Evolutionary conservation across 2,113 vertebrate species (phyloP).

Genomic region (Cyanistes caeruleus): DNA sequence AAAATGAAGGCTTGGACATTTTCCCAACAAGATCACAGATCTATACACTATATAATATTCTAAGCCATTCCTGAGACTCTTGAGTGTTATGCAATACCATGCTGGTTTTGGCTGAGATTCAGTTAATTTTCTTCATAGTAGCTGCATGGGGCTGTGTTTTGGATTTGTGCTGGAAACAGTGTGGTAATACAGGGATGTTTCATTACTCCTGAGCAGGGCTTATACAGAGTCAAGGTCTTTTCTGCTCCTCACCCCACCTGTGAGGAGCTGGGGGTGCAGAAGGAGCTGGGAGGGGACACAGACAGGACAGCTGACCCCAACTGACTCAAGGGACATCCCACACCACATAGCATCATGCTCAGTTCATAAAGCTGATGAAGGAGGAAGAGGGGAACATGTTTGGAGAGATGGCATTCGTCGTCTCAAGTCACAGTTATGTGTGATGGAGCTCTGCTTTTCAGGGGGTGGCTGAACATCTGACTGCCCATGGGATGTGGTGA

Average conservation of each 20-base stretch:
- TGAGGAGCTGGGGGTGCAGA: neutral
- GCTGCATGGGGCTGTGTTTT: neutral
- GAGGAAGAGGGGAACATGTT: neutral
- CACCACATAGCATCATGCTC: fast-evolving
- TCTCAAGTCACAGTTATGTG: fast-evolving
- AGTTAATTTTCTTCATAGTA: neutral
- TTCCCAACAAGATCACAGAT: neutral
- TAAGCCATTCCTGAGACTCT: neutral
- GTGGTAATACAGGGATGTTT: neutral
- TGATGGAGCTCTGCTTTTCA: neutral
- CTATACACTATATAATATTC: neutral
- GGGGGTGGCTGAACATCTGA: neutral
- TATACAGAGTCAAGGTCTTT: neutral
- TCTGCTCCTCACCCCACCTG: neutral
- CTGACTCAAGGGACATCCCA: neutral
- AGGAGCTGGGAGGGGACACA: neutral
- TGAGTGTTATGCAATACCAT: neutral
- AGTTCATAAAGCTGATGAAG: neutral
- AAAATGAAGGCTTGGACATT: neutral
- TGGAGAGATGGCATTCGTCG: neutral
- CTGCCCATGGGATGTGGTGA: neutral
- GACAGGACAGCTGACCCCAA: neutral
- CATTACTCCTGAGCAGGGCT: neutral
- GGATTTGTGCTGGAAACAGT: neutral
- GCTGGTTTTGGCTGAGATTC: neutral